phyloP scores from a whole-genome alignment of 2,797 vertebrate genomes.

The Capromys pilorides region DNA sequence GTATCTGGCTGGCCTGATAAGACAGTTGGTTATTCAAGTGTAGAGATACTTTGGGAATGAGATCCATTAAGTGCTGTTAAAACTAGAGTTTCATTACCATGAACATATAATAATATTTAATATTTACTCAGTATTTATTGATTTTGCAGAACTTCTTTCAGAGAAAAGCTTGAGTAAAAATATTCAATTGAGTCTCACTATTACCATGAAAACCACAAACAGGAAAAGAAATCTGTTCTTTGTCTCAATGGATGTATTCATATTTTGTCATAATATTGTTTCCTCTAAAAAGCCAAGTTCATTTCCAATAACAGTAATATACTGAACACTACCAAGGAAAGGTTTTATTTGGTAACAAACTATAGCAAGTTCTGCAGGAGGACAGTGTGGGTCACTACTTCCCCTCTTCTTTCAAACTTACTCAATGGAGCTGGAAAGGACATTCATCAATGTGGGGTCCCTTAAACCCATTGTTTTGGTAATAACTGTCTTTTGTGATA shows the following conservation, averaged over 20 bases:
- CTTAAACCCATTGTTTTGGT: neutral
- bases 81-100: neutral
- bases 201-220: constrained; percentile 51
- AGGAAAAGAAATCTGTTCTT: neutral
- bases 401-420: neutral
- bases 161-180: constrained; percentile 47
- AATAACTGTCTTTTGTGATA: neutral
- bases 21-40: neutral
- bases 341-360: neutral
- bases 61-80: neutral
- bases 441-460: neutral
- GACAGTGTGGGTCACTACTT: rapidly evolving
- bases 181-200: constrained; percentile 5
- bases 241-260: neutral
- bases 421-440: neutral
- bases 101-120: neutral
- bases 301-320: neutral
- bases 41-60: neutral
- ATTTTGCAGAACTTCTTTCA: neutral
- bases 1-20: too few species aligned
- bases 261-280: neutral
- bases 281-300: neutral
- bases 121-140: neutral
- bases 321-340: neutral
- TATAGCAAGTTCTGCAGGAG: neutral